Base-by-base conservation (phyloP, 2,888 invertebrate species). In the Limnephilus auricula region DNA sequence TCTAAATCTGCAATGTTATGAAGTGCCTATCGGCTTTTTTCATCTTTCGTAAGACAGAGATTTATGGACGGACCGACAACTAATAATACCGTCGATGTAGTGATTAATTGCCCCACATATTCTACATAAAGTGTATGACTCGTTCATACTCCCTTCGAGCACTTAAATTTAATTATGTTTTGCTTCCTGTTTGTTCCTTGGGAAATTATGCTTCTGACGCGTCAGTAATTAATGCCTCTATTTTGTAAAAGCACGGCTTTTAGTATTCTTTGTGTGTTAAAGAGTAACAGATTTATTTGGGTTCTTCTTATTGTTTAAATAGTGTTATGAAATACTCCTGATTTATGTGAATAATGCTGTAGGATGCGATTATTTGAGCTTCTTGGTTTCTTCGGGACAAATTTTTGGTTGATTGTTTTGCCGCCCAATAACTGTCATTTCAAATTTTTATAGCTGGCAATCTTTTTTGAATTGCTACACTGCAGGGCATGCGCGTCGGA, bases 121-220 rank as follows among this genome's bases (percentile, higher is more conserved):
- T 65, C 65, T 65, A n/a, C 65, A 65, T 65, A 65, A 65, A 25
- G 65, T 65, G 25, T 25, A 82, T 82, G 82, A 82, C 37, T 82
- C 82, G 82, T 82, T 12, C n/a, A 82, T 82, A 37, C 45, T 85
- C 85, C 13, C 15, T 85, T 37, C 37, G 40, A n/a, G 40, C 30
- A 85, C 85, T 85, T 85, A 85, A 30, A 40, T 40, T 85, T 45
- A 85, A 85, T 85, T 85, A 85, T 85, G 40, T 85, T 40, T 40
- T 10, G 85, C 40, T 85, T 85, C 85, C 85, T 85, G 85, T 85
- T 37, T 85, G 85, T 18, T 30, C 85, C 45, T 40, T 40, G 25
- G n/a, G 65, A 65, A 65, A 65, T 65, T 65, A 65, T 65, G 25
- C 25, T n/a, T 65, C 65, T n/a, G 25, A 65, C 25, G 65, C 65